phyloP scores from a whole-genome alignment of 2,888 invertebrate species.

The Lasioglossum morio region DNA sequence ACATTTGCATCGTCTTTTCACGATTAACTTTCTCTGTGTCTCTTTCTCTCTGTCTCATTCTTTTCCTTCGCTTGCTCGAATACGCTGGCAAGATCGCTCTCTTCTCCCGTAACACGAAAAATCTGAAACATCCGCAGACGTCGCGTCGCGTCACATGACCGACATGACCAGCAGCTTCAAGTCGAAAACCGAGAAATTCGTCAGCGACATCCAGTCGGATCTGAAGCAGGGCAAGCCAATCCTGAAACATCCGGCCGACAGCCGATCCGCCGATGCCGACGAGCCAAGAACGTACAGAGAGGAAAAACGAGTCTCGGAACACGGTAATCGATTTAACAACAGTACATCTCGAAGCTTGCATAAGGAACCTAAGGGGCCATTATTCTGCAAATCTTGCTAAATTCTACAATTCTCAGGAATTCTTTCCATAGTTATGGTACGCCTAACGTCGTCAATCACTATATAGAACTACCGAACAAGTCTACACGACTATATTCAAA shows the following conservation, averaged over 20 bases:
- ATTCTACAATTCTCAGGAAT: neutral
- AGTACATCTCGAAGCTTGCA: neutral
- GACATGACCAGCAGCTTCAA: constrained; percentile 89
- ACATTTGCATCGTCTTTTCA: constrained; percentile 13
- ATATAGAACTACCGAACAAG: too few species aligned
- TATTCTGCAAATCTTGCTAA: neutral
- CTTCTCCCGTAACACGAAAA: constrained; percentile 67
- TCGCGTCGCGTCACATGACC: constrained; percentile 88
- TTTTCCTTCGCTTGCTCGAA: constrained; percentile 46
- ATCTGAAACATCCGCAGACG: constrained; percentile 83
- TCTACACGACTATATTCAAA: neutral
- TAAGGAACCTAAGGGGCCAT: neutral
- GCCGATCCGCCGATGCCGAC: constrained; percentile 80
- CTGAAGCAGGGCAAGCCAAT: constrained; percentile 85
- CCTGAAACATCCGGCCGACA: constrained; percentile 83
- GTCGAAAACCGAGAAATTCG: constrained; percentile 89
- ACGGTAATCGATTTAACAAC: constrained; percentile 85
- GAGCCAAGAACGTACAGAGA: constrained; percentile 90
- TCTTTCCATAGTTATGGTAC: neutral
- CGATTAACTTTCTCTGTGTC: constrained; percentile 27
- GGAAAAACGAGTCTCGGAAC: constrained; percentile 89
- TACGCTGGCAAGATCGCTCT: constrained; percentile 57
- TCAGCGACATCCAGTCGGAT: constrained; percentile 88
- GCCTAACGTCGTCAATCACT: neutral
- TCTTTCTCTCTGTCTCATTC: constrained; percentile 19